Conservation (phyloP, 1,140 invertebrate genomes). For the Galendromus occidentalis region DNA sequence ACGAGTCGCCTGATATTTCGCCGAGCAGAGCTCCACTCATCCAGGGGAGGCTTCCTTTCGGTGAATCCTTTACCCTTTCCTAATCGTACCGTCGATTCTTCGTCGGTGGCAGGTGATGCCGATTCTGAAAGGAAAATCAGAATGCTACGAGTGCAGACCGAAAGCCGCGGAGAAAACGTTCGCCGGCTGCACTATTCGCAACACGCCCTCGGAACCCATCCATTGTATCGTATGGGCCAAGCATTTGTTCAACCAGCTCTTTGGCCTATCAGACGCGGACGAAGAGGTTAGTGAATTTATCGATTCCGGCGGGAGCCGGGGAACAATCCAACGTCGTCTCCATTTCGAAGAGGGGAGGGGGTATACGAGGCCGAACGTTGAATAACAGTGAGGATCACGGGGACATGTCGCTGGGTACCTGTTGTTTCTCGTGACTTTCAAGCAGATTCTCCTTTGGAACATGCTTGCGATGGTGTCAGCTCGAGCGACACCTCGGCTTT, state of each 20-base stretch:
- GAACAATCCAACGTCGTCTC: no score
- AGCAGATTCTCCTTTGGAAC: no score
- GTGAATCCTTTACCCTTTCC: neutral
- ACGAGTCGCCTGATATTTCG: neutral
- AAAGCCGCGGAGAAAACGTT: constrained; percentile 77
- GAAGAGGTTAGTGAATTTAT: constrained; percentile 76
- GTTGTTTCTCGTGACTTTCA: no score
- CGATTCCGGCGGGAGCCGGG: no score
- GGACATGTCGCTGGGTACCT: no score
- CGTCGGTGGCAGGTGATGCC: neutral
- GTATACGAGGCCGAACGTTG: no score
- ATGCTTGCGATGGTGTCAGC: no score
- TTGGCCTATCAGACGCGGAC: constrained; percentile 85
- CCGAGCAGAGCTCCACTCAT: no score
- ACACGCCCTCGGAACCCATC: constrained; percentile 96
- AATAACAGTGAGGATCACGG: no score
- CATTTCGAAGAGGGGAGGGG: no score
- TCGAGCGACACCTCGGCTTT: no score
- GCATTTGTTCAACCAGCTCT: constrained; percentile 95
- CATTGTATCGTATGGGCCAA: constrained; percentile 99
- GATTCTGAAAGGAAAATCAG: constrained; percentile 46
- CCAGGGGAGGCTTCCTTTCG: neutral
- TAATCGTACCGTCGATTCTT: no score
- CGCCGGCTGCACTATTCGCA: constrained; percentile 94
- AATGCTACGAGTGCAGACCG: constrained; percentile 92